Percentiles rank a stretch among this genome's conserved stretches.
Conservation (phyloP, 1,140 invertebrate species). For the Drosophila micromelanica region DNA sequence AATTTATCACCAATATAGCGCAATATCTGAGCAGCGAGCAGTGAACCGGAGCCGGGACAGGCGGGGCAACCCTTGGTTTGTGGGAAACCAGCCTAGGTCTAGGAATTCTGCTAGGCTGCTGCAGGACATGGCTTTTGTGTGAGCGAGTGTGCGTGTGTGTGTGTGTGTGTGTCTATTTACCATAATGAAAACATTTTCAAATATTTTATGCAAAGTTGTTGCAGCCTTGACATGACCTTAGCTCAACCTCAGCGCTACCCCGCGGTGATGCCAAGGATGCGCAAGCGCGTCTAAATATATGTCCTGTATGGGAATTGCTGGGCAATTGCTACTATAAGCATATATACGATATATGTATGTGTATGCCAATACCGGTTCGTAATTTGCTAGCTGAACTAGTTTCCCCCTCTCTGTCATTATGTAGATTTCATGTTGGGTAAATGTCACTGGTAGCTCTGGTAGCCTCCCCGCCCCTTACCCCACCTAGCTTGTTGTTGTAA, state of each 20-base stretch:
- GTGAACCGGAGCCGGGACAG: constrained; percentile 32
- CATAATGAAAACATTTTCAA: constrained; percentile 83
- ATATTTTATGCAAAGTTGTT: constrained; percentile 81
- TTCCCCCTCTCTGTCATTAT: constrained; percentile 67
- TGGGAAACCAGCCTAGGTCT: constrained; percentile 48
- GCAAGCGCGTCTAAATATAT: constrained; percentile 33
- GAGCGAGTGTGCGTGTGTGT: not conserved
- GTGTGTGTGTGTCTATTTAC: constrained; percentile 70
- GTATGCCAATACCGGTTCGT: constrained; percentile 70
- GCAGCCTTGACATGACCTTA: constrained; percentile 73
- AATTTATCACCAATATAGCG: constrained; percentile 81
- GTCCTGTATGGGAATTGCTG: constrained; percentile 75
- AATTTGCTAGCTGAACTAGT: constrained; percentile 80
- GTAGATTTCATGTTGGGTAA: constrained; percentile 61
- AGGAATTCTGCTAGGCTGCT: constrained; percentile 4
- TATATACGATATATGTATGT: not conserved
- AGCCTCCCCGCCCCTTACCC: constrained; percentile 2
- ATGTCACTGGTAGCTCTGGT: constrained; percentile 14
- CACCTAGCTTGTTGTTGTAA: constrained; percentile 20
- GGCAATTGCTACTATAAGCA: constrained; percentile 4
- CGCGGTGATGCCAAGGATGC: constrained; percentile 44
- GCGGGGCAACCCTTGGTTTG: constrained; percentile 40
- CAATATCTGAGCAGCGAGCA: constrained; percentile 33
- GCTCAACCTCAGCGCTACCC: constrained; percentile 58
- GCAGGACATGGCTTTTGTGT: constrained; percentile 58